Base-by-base conservation (phyloP, 2,113 vertebrate genomes). In the Ibidorhyncha struthersii region DNA sequence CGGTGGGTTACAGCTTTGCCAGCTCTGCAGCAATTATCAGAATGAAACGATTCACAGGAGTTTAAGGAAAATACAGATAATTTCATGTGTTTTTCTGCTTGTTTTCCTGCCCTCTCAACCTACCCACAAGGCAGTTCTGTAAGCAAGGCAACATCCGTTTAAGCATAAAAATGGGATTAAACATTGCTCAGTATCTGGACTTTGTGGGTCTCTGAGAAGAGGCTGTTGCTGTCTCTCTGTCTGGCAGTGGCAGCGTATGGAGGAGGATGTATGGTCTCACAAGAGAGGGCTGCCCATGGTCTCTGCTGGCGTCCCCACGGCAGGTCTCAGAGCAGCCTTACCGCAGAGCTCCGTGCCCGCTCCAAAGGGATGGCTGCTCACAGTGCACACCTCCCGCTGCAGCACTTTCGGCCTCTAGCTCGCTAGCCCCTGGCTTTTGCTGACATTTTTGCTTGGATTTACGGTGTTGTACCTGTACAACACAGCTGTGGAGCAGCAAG, bases 281-380 rank as follows among this genome's bases (percentile, higher is more conserved):
- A 63, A 40, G 47, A 36, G 36, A 38, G 10, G 16, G 7, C n/a
- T 72, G 43, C 22, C 3, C 6, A 71, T 9, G 20, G 19, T 53
- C 29, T 69, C 9, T 21, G 4, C 15, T 8, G 40, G n/a, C 10
- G 72, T 59, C 7, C 18, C 25, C 45, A 10, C 0, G 1, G 17
- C 20, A n/a, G 58, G 38, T 52, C 45, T 69, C 13, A 4, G 62
- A 56, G 27, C 36, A 63, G 26, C 32, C 41, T 41, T 59, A 9
- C 32, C 12, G 6, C 2, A 38, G 32, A 63, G 14, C 14, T 80
- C 32, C 2, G 3, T 45, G n/a, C 22, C 16, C 0, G 0, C n/a
- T 34, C 15, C 34, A 12, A 20, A 88, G 40, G 10, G 26, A 61
- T 74, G 45, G 32, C 22, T 88, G 65, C 40, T 78, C 4, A 7